A percentile compares a stretch with the other conserved stretches of the same genome.
Conservation (phyloP, 2,113 vertebrate genomes). For the Phoxinus phoxinus region DNA sequence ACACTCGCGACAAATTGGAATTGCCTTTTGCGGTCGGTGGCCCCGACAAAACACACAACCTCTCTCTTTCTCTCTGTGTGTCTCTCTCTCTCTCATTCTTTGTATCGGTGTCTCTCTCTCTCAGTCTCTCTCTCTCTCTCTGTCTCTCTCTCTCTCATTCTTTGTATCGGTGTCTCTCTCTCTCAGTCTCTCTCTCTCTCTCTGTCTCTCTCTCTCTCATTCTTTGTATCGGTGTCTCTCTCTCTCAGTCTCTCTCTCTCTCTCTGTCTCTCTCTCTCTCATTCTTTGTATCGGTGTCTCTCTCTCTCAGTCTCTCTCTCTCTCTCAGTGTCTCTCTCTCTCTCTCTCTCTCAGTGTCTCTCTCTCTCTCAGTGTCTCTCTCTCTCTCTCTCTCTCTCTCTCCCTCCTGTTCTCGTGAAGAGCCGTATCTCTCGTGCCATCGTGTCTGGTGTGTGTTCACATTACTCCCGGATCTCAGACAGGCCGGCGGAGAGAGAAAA, state of each 20-base stretch:
- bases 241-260: background rate
- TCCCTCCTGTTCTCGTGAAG: constrained; percentile 7
- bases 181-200: background rate
- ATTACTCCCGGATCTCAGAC: constrained; percentile 15
- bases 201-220: constrained; percentile 44
- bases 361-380: background rate
- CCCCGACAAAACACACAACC: constrained; percentile 37
- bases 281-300: too few relatives aligned
- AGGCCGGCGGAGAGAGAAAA: constrained; percentile 9
- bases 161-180: too few relatives aligned
- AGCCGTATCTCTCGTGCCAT: constrained; percentile 33
- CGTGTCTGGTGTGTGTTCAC: constrained; percentile 43
- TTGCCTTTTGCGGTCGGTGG: constrained; percentile 68
- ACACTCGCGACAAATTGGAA: constrained; percentile 77
- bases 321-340: background rate
- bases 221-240: too few relatives aligned
- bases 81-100: constrained; percentile 11
- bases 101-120: too few relatives aligned
- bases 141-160: constrained; percentile 32
- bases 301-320: background rate
- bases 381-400: constrained; percentile 37
- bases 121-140: constrained; percentile 34
- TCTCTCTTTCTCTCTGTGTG: background rate
- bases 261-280: constrained; percentile 27
- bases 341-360: constrained; percentile 25